Base-by-base conservation (phyloP, 2,113 vertebrate species). In the Aptenodytes patagonicus region DNA sequence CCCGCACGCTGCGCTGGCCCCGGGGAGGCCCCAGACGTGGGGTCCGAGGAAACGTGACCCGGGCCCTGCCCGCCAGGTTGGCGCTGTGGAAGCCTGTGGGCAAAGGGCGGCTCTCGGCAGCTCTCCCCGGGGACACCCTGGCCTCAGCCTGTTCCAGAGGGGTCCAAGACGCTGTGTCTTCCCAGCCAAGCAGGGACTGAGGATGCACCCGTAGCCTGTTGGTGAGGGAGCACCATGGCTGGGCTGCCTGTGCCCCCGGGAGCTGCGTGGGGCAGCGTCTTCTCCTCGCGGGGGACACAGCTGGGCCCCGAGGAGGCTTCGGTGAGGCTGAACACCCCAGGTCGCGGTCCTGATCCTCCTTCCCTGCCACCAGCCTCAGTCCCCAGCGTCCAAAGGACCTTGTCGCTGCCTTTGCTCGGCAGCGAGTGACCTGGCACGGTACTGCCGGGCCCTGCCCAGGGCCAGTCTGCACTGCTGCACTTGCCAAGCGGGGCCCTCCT, bases 1-100 rank as follows among this genome's bases (percentile, higher is more conserved):
- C 26, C 31, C 11, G 0, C 17, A 4, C 0, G 2, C 55, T 9
- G 25, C 1, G 9, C 55, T 87, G 42, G n/a, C 25, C 64, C 64
- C 1, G 1, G n/a, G 38, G 17, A 13, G 11, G 29, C 34, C 11
- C 18, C 1, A 6, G 31, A 5, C 0, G 0, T 0, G 1, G 24
- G 26, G 29, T 16, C 40, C 2, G 3, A 44, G 66, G 61, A 38
- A n/a, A 9, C 0, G 0, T 55, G 47, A 11, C 52, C 36, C 1
- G 3, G 26, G 42, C 26, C 9, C 8, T 75, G 24, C 52, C 34
- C 2, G 13, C n/a, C 2, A 4, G 19, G 3, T 25, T 71, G 36
- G 47, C 0, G 0, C 66, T 31, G 38, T 1, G 4, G 20, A 29
- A 46, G 19, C 38, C 69, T 20, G 18, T 32, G 70, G 38, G 52